A percentile compares a stretch with the other conserved stretches of the same genome.
Conservation (phyloP, 2,113 vertebrate genomes). For the Platanista minor region DNA sequence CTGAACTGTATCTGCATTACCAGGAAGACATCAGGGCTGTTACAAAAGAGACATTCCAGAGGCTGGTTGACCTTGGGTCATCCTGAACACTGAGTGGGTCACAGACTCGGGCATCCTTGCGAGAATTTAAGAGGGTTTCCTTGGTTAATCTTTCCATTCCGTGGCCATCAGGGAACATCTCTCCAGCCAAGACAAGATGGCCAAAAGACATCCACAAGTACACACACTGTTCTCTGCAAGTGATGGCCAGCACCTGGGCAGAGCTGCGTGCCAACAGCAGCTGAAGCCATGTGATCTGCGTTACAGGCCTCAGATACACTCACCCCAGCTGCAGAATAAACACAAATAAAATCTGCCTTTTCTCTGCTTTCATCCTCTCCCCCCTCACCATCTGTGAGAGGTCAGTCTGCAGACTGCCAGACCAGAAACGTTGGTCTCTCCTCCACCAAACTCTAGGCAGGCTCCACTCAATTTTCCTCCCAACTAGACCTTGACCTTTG, state of each 20-base stretch:
- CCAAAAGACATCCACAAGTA: neutral
- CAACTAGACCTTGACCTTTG: neutral
- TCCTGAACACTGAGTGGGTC: neutral
- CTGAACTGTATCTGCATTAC: neutral
- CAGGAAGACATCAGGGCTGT: neutral
- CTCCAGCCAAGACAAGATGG: neutral
- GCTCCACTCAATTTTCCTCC: neutral
- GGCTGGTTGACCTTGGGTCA: neutral
- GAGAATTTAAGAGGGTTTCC: conserved; percentile 37
- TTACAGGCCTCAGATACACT: conserved; percentile 43
- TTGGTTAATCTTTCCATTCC: conserved; percentile 51
- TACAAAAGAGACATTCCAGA: neutral
- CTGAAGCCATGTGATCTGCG: conserved; percentile 62
- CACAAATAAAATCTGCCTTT: neutral
- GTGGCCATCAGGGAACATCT: neutral
- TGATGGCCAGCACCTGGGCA: conserved; percentile 10
- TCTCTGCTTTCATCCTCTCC: neutral
- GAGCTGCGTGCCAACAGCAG: neutral
- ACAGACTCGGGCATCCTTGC: neutral
- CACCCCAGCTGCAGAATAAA: conserved; percentile 57
- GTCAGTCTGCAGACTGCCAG: neutral
- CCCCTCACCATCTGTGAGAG: neutral
- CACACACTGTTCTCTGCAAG: conserved; percentile 30
- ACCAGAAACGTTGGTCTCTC: neutral
- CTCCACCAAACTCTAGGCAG: neutral